phyloP scores from a whole-genome alignment of 1,140 invertebrate genomes.

The Apis laboriosa region DNA sequence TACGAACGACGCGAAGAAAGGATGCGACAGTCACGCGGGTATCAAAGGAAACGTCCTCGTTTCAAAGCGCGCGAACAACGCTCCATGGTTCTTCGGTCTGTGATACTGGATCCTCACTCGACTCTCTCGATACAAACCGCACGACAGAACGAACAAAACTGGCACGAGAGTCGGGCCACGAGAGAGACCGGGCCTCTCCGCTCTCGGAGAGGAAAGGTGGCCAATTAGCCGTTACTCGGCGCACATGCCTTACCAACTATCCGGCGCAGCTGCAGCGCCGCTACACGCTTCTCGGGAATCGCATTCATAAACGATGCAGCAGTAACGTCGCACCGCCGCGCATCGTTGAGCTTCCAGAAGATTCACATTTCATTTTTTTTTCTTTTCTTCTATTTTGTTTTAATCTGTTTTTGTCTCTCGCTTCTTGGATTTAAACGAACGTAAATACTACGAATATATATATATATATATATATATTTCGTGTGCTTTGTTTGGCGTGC shows the following conservation, averaged over 20 bases:
- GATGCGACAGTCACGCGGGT: not conserved
- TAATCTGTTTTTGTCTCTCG: not conserved
- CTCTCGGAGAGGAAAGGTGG: conserved; percentile 77
- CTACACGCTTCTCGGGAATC: conserved; percentile 45
- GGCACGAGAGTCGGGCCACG: conserved; percentile 68
- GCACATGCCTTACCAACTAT: conserved; percentile 65
- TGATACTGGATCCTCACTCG: conserved; percentile 8
- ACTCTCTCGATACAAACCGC: conserved; percentile 47
- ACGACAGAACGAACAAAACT: conserved; percentile 74
- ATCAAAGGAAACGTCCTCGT: conserved; percentile 32
- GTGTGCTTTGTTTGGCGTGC: not conserved
- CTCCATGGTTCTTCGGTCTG: conserved; percentile 34
- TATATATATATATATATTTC: not conserved
- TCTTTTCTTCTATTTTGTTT: not conserved
- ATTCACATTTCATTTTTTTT: not conserved
- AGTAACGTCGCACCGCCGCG: not conserved
- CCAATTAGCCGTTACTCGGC: conserved; percentile 80
- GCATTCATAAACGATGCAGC: conserved; percentile 45
- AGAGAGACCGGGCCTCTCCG: conserved; percentile 66
- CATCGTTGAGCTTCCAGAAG: conserved; percentile 17
- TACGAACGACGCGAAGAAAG: not conserved
- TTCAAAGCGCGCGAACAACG: conserved; percentile 18
- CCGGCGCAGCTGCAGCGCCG: conserved; percentile 48
- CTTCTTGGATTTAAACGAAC: not conserved
- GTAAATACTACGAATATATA: not conserved